Base-by-base conservation (phyloP, 2,888 invertebrate genomes). In the Liodrosophila aerea region DNA sequence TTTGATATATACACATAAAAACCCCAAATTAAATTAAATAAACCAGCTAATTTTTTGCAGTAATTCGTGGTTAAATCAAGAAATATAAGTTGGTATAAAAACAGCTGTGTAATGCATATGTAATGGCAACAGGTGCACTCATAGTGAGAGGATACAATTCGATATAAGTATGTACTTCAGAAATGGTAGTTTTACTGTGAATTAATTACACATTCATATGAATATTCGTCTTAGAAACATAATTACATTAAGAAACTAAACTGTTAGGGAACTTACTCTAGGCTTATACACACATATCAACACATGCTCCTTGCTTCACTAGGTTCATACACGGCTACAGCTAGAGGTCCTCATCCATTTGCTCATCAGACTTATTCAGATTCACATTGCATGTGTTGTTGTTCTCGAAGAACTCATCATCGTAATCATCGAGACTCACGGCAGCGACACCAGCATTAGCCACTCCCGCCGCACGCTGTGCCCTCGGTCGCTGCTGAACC, bases 321-420 rank as follows among this genome's bases (percentile, higher is more conserved):
- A 18, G 16, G 7, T 7, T 39, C 16, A 22, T 37, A 9, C 36
- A 22, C 33, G 40, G 22, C 47, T 52, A 53, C 34, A 52, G 67
- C 84, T 85, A 76, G 62, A 86, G 63, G 43, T 81, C 90, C 56
- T 90, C 88, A 74, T 91, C 91, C 80, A 90, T 85, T 62, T 84
- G 84, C 53, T 85, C 81, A 54, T 85, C 81, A 81, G 81, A 83
- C 73, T 87, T 87, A 68, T 91, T 91, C 57, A 90, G 88, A 81
- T 91, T 91, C 72, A 91, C 88, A 78, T 89, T 90, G 69, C 84
- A 89, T 62, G 82, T 88, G 52, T 89, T 90, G 71, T 89, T 89
- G 56, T 88, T 85, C 56, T 88, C 86, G 31, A 87, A 77, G 57
- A 81, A 87, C 53, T 87, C 81, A 50, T 87, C 82, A 39, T 87